A percentile compares a stretch with the other conserved stretches of the same genome.
These are phyloP conservation scores for Leucoraja erinaceus DNA, from an alignment of 2,113 vertebrate species.

Conservation along the genomic window DNA sequence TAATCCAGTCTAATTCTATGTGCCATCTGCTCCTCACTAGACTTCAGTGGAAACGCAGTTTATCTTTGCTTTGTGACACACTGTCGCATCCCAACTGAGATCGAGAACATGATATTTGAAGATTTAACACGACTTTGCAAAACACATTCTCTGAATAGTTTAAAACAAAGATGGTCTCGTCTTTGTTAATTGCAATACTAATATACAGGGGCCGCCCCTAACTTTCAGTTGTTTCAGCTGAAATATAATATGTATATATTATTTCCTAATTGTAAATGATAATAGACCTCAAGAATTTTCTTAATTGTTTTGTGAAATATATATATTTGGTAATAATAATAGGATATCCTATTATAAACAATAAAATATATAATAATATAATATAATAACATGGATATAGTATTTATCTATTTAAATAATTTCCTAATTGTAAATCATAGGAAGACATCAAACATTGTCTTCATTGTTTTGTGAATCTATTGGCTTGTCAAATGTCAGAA, in stretches of 20 bases:
- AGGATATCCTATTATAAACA: too few relatives aligned
- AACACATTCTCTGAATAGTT: not conserved
- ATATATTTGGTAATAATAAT: too few relatives aligned
- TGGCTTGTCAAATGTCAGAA: not conserved
- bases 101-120: not conserved
- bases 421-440: not conserved
- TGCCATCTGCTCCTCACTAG: not conserved
- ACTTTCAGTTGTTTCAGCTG: not conserved
- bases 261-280: not conserved
- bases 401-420: not conserved
- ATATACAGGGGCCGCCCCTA: not conserved
- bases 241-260: not conserved
- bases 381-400: too few relatives aligned
- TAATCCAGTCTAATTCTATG: not conserved
- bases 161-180: not conserved
- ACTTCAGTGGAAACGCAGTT: not conserved
- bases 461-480: not conserved
- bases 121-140: too few relatives aligned
- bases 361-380: too few relatives aligned
- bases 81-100: not conserved
- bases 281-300: not conserved
- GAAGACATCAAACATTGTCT: not conserved
- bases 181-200: not conserved
- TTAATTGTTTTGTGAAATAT: not conserved
- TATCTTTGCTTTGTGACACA: not conserved